These are phyloP conservation scores for Ctenopoma kingsleyae DNA, from an alignment of 2,797 vertebrate genomes.

Conservation along the genomic window DNA sequence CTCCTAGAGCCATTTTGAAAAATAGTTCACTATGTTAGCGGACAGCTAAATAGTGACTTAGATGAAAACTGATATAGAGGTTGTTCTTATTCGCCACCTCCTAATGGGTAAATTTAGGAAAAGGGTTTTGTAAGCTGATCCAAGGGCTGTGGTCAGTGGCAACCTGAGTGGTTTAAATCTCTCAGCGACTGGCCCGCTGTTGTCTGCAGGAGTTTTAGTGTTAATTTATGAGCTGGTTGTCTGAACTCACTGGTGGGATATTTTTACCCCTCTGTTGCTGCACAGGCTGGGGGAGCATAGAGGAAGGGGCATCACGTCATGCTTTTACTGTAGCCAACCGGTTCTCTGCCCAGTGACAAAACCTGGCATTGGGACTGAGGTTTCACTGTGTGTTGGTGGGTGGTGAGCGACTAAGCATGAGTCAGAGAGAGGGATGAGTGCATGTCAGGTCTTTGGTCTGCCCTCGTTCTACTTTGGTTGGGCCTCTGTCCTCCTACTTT, in stretches of 20 bases:
- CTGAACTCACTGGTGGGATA: slow-evolving; percentile 83
- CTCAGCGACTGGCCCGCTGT: slow-evolving; percentile 79
- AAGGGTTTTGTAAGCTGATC: slow-evolving; percentile 78
- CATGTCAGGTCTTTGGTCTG: slow-evolving; percentile 80
- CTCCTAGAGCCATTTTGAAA: slow-evolving; percentile 71
- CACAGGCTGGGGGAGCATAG: slow-evolving; percentile 81
- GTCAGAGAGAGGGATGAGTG: slow-evolving; percentile 80
- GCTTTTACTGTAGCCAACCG: slow-evolving; percentile 81
- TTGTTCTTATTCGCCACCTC: slow-evolving; percentile 63
- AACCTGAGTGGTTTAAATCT: slow-evolving; percentile 80
- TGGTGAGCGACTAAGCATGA: slow-evolving; percentile 82
- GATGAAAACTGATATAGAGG: slow-evolving; percentile 68
- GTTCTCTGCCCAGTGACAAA: slow-evolving; percentile 83
- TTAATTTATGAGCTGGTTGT: slow-evolving; percentile 85
- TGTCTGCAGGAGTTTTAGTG: slow-evolving; percentile 82
- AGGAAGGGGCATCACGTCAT: slow-evolving; percentile 85
- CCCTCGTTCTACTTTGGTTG: slow-evolving; percentile 62
- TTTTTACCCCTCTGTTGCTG: slow-evolving; percentile 88
- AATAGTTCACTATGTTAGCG: slow-evolving; percentile 66
- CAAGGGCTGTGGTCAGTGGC: slow-evolving; percentile 73
- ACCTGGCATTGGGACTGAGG: slow-evolving; percentile 83
- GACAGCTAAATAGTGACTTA: slow-evolving; percentile 66
- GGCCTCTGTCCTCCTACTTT: slow-evolving; percentile 62
- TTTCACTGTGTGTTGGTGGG: slow-evolving; percentile 82
- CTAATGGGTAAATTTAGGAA: slow-evolving; percentile 81